Base-by-base conservation (phyloP, 2,113 vertebrate genomes). In the Antigone vipio region DNA sequence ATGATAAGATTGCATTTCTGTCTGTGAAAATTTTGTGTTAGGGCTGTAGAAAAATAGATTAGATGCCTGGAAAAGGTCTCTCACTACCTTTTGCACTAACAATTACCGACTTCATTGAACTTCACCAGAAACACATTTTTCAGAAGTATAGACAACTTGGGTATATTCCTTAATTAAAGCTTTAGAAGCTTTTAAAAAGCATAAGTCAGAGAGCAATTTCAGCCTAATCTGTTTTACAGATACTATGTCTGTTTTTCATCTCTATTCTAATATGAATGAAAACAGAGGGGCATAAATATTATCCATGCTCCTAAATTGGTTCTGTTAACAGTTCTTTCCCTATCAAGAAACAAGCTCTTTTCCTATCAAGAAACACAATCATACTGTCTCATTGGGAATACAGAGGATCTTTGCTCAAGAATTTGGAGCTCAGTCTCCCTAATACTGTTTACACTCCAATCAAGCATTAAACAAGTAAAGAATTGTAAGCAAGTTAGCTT, bases 131-230 rank as follows among this genome's bases (percentile, higher is more conserved):
- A 69, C 52, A 56, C 80, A 87, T 85, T 96, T 97, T 73, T 91
- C 64, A 92, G 52, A 77, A 88, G 22, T 79, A 97, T 74, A 79
- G 93, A 81, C 81, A 69, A 89, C 77, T 74, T 83, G 53, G 85
- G 38, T 94, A 95, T 42, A 92, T 85, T 97, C 85, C 72, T 95
- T 96, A 96, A 96, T 97, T 96, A 97, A 97, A 97, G 52, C 56
- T 95, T 96, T 84, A 75, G 92, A 95, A 80, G 79, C 76, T 84
- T 97, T 97, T 96, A 68, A 91, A 94, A 92, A 64, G 24, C 42
- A 9, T 55, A 84, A 71, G 58, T 94, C 92, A 96, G 74, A 30
- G 74, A 93, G 72, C 60, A 87, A 88, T 89, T 95, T 95, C 82
- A 93, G 34, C 47, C 63, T 95, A 80, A 96, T 96, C 47, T 94